A percentile compares a stretch with the other conserved stretches of the same genome.
phyloP scores from a whole-genome alignment of 35 echinoderm and acorn worm genomes.

The Apostichopus californicus region DNA sequence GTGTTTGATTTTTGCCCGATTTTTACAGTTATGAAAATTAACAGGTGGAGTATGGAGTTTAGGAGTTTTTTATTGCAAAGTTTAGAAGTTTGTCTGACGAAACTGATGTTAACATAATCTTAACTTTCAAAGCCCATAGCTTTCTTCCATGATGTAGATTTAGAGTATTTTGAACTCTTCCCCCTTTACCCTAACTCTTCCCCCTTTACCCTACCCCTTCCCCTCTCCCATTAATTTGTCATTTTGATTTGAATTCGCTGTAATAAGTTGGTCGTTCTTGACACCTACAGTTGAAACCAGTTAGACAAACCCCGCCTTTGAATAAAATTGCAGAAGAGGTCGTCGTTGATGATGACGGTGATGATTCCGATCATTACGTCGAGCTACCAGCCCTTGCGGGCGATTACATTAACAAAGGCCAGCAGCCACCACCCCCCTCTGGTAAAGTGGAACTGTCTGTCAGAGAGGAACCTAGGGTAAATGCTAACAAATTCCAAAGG shows the following conservation, averaged over 20 bases:
- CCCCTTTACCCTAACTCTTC: too few species aligned
- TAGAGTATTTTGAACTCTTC: too few species aligned
- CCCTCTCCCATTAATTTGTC: not conserved
- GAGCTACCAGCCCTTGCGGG: conserved; percentile 9
- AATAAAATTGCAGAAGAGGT: conserved; percentile 27
- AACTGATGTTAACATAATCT: too few species aligned
- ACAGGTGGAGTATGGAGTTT: too few species aligned
- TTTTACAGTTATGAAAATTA: too few species aligned
- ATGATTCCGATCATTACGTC: conserved; percentile 37
- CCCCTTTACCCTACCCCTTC: too few species aligned
- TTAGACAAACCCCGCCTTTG: conserved; percentile 23
- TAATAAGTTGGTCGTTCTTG: not conserved
- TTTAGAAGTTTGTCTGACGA: too few species aligned
- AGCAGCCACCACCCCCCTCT: not conserved
- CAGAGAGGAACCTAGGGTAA: conserved; percentile 32
- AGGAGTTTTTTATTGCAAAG: too few species aligned
- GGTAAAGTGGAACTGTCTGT: conserved; percentile 7
- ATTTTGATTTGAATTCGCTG: not conserved
- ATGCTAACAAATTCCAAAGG: not conserved
- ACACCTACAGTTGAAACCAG: conserved; percentile 29
- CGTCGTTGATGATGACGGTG: not conserved
- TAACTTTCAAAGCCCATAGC: too few species aligned
- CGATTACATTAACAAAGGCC: conserved; percentile 7
- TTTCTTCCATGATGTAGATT: too few species aligned
- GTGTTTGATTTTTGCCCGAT: too few species aligned